Evolutionary conservation across 1,140 invertebrate species (phyloP).

Genomic region (Helicoverpa zea): DNA sequence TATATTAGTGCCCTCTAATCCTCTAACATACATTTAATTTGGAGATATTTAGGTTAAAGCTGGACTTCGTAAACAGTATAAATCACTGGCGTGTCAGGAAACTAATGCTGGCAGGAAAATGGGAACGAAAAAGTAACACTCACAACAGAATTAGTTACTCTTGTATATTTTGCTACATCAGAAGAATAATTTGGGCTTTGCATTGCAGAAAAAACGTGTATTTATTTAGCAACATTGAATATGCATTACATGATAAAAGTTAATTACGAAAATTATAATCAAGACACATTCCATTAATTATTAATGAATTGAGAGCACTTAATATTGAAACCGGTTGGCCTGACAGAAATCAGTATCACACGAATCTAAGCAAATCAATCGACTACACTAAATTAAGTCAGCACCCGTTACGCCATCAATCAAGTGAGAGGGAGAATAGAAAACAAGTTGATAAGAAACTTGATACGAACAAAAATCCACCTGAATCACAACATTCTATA

Average conservation of each 20-base stretch:
- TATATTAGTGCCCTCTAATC: background rate
- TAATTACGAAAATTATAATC: background rate
- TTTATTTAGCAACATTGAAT: background rate
- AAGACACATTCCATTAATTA: background rate
- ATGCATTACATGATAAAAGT: background rate
- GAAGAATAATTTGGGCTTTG: background rate
- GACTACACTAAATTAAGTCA: background rate
- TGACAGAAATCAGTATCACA: background rate
- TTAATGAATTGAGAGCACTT: background rate
- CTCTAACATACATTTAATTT: background rate
- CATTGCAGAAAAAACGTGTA: background rate
- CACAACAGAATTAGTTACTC: background rate
- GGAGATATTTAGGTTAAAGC: slow-evolving; percentile 4
- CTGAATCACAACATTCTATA: slow-evolving; percentile 1
- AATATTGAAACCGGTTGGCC: background rate
- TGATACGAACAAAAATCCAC: slow-evolving; percentile 9
- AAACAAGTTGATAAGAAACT: background rate
- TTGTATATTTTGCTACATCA: slow-evolving; percentile 9
- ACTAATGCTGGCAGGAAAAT: slow-evolving; percentile 23
- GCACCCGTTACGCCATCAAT: slow-evolving; percentile 26
- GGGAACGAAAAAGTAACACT: slow-evolving; percentile 23
- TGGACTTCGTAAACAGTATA: slow-evolving; percentile 26
- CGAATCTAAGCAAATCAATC: background rate
- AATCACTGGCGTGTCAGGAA: slow-evolving; percentile 8
- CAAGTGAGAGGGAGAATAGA: slow-evolving; percentile 12